Base-by-base conservation (phyloP, 2,113 vertebrate species). In the Engystomops pustulosus region DNA sequence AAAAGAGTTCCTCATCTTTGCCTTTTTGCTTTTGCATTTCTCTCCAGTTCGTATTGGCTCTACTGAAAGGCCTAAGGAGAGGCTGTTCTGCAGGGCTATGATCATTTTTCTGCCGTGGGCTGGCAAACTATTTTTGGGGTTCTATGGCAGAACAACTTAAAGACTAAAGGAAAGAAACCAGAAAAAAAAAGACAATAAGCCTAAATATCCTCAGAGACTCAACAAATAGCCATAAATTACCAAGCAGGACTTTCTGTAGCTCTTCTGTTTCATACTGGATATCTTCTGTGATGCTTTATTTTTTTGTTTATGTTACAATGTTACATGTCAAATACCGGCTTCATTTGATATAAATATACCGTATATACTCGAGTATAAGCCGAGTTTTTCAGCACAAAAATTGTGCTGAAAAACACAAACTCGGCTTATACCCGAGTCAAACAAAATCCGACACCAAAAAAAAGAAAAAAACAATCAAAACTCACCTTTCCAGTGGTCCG, bases 191-290 rank as follows among this genome's bases (percentile, higher is more conserved):
- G 90, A 74, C 81, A 91, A 91, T 89, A 91, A 92, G 92, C 90
- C 90, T 89, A 89, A 88, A 89, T 92, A 93, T 91, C 93, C 94
- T 92, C 93, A 95, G 95, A 96, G 96, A 96, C 96, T 97, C 97
- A 95, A 93, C 93, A 94, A 93, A 95, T 94, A 95, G 94, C 94
- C 95, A 96, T 95, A 96, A 95, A 96, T 95, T 91, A 92, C 92
- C 89, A 93, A 89, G 93, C 90, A 88, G 88, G 91, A 92, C 91
- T 90, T 90, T 89, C 83, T 90, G 89, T 90, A 88, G 90, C 90
- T 91, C 90, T 92, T 87, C 74, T 85, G 74, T 85, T 85, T 85
- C 83, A 36, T 85, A 85, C 83, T 85, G 83, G 75, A 85, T 78
- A 85, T 83, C 83, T 85, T 85, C 83, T 85, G 83, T 69, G 30